Base-by-base conservation (phyloP, 37 sponge, comb jelly and placozoan species). In the Diacarnus erythraeanus region DNA sequence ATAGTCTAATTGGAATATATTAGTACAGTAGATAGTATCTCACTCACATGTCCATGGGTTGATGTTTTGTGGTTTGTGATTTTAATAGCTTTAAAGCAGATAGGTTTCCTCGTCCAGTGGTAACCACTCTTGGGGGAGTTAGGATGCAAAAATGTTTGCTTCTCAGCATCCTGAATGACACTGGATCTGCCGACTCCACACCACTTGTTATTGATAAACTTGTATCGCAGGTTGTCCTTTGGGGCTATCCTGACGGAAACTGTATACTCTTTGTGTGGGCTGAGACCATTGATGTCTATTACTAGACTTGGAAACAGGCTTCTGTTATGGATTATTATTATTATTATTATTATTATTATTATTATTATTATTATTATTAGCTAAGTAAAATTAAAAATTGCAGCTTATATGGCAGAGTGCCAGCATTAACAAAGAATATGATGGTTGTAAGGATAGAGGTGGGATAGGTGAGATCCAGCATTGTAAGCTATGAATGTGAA, bases 41-140 rank as follows among this genome's bases (percentile, higher is more conserved):
- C n/a, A n/a, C 81, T 85, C 51, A 85, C 83, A 56, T 77, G 30
- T 44, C 74, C 79, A 40, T 71, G 27, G 26, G 77, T 37, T 65
- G 74, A 63, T 27, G 2, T 42, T 25, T 56, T 30, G 56, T 78
- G n/a, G 44, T 85, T 66, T 21, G 80, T 83, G 57, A 92, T 77
- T 40, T 92, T 92, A 12, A 83, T 59, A 0, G 72, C 51, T 40
- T 87, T 82, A 65, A 87, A 92, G 44, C 80, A 83, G 51, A 92
- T 79, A 23, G 74, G 70, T 23, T 66, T 78, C 34, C 37, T 78
- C 88, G 87, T 92, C 92, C 92, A 92, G 54, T 43, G 61, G 1
- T 78, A 39, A 0, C 92, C 92, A 10, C 70, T 41, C 22, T 73
- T 60, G 8, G 84, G 88, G 9, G 79, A 77, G 63, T 56, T 77